Evolutionary conservation across 1,140 invertebrate species (phyloP), one percentile per base, ranked within the genome.

Genomic region (Heliconius eleuchia): DNA sequence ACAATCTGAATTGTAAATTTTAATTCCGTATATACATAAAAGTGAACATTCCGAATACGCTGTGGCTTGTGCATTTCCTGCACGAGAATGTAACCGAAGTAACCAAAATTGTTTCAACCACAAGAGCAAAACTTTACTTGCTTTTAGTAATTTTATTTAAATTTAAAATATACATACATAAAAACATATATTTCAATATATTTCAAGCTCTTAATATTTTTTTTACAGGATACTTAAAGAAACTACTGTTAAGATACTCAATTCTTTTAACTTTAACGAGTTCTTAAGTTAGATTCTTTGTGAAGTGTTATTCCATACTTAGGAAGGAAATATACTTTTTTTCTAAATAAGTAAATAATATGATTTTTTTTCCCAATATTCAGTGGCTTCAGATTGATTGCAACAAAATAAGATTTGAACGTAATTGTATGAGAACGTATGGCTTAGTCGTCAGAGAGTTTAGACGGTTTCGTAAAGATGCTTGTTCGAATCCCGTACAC

Each of bases 41-140:
- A 55, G 18, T 18, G 52, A 55, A 52, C 19, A 55, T 55, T 55
- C 52, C 52, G n/a, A 55, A 4, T 60, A 23, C 55, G 55, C 55
- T 60, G 55, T 60, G n/a, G 55, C n/a, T 60, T 60, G n/a, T 60
- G 19, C 55, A 60, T 60, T 60, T 60, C 55, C n/a, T 60, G n/a
- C 3, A 60, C 55, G 55, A 60, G 55, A 60, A 60, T 60, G 55
- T 60, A n/a, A 60, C 55, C 55, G 55, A 60, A 60, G 55, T 27
- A 60, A 60, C 55, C 55, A 60, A 60, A 60, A 60, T 60, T 23
- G n/a, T 60, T 23, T 60, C 27, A 60, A 19, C 55, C 55, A 23
- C 55, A 60, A 60, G 55, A 27, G 55, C n/a, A 27, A 60, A 60
- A 60, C 55, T 60, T 60, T 60, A n/a, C 55, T 11, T 23, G 7